A percentile compares a stretch with the other conserved stretches of the same genome.
Evolutionary conservation across 2,888 invertebrate genomes (phyloP).

Genomic region (Agrotis ipsilon): DNA sequence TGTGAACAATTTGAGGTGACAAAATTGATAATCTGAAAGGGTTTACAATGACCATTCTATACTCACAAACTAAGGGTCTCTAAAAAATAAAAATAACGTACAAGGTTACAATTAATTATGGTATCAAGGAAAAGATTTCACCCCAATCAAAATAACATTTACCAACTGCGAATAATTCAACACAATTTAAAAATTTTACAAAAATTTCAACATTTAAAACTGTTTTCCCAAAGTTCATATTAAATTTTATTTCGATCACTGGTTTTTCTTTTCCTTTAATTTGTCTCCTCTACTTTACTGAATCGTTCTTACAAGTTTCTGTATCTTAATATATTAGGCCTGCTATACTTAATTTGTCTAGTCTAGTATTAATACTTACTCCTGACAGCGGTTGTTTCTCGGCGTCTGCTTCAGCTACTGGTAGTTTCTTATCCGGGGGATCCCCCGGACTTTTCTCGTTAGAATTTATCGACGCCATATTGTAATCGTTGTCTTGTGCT

Average conservation of each 20-base stretch:
- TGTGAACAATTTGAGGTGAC: not conserved
- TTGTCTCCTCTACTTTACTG: not conserved
- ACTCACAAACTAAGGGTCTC: not conserved
- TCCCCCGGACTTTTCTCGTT: constrained; percentile 83
- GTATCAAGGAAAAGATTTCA: too few relatives aligned
- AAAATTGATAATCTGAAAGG: not conserved
- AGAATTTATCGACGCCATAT: constrained; percentile 88
- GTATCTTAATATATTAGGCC: not conserved
- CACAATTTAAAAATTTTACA: not conserved
- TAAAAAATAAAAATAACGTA: not conserved
- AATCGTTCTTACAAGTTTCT: not conserved
- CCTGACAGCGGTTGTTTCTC: constrained; percentile 88
- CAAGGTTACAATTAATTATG: not conserved
- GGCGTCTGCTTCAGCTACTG: constrained; percentile 84
- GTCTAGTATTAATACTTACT: constrained; percentile 74
- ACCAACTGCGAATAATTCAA: not conserved
- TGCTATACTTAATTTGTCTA: not conserved
- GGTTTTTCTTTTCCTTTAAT: not conserved
- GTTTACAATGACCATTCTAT: constrained; percentile 5
- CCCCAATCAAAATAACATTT: not conserved
- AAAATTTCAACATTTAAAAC: not conserved
- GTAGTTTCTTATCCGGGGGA: constrained; percentile 84
- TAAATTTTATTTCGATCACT: not conserved
- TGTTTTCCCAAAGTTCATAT: not conserved
- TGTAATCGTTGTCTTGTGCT: constrained; percentile 81